phyloP scores from a whole-genome alignment of 1,140 invertebrate species.

The Alviniconcha marisindica region DNA sequence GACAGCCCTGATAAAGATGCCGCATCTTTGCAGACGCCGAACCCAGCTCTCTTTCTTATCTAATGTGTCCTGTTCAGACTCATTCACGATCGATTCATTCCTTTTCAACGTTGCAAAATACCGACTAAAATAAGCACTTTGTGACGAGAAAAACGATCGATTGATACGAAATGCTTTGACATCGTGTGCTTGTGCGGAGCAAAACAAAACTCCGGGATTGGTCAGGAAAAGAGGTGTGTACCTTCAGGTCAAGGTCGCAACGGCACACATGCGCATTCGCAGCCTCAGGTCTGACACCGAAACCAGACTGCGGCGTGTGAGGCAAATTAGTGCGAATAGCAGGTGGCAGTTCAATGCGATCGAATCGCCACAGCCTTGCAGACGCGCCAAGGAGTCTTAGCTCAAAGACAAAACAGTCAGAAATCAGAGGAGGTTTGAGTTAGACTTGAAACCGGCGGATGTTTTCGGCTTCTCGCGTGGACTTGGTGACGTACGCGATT shows the following conservation, averaged over 20 bases:
- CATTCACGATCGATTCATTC: too few relatives aligned
- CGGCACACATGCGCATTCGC: conserved; percentile 18
- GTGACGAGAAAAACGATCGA: too few relatives aligned
- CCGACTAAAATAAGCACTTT: too few relatives aligned
- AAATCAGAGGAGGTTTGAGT: background rate
- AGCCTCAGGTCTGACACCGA: background rate
- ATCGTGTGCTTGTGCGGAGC: too few relatives aligned
- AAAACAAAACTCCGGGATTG: background rate
- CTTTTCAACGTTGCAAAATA: too few relatives aligned
- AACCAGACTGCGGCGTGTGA: background rate
- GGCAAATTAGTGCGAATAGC: background rate
- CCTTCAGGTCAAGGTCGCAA: background rate
- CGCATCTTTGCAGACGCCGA: too few relatives aligned
- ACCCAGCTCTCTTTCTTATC: too few relatives aligned
- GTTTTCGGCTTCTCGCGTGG: background rate
- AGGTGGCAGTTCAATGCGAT: conserved; percentile 2
- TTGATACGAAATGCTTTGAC: too few relatives aligned
- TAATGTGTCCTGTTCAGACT: too few relatives aligned
- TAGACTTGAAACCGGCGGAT: background rate
- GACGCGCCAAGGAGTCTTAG: background rate
- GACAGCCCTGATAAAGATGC: too few relatives aligned
- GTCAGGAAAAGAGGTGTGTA: conserved; percentile 11
- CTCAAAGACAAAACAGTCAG: background rate
- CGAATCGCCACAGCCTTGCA: background rate
- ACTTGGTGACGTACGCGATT: conserved; percentile 10